Percentiles rank a stretch among this genome's conserved stretches.
phyloP scores from a whole-genome alignment of 2,113 vertebrate species.

The Loxodonta africana region DNA sequence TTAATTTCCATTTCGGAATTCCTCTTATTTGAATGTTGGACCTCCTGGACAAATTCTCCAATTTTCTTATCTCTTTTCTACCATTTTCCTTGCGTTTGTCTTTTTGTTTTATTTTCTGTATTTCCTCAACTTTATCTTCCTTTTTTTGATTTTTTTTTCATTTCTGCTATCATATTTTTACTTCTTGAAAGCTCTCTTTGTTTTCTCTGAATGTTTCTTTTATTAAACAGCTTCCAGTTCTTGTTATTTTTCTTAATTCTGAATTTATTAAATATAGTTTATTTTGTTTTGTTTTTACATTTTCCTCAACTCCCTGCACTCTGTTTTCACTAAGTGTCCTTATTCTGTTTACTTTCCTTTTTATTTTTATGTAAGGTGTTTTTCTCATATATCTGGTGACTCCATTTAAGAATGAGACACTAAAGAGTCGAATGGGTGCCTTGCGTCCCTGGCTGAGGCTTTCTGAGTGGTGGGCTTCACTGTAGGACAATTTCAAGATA shows the following conservation, averaged over 20 bases:
- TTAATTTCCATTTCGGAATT: neutral
- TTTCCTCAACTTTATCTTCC: neutral
- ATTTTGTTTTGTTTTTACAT: neutral
- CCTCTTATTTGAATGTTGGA: neutral
- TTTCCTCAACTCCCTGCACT: neutral
- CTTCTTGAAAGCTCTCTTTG: neutral
- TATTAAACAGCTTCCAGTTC: neutral
- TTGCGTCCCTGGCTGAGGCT: neutral
- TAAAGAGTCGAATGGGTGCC: neutral
- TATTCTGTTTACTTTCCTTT: neutral
- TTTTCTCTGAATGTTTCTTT: neutral
- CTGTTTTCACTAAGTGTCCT: neutral
- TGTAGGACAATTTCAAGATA: neutral
- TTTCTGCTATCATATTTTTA: neutral
- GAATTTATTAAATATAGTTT: neutral
- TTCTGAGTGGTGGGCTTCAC: neutral
- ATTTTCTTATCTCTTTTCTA: neutral
- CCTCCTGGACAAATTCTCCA: neutral
- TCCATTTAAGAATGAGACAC: neutral
- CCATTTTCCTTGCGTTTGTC: neutral
- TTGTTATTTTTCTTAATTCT: slow-evolving; percentile 19
- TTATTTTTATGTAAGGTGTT: neutral
- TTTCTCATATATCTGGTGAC: neutral
- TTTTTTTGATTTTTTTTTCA: neutral
- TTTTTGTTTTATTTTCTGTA: neutral